Base-by-base conservation (phyloP, 1,140 invertebrate genomes). In the Aleiodes sp. region DNA sequence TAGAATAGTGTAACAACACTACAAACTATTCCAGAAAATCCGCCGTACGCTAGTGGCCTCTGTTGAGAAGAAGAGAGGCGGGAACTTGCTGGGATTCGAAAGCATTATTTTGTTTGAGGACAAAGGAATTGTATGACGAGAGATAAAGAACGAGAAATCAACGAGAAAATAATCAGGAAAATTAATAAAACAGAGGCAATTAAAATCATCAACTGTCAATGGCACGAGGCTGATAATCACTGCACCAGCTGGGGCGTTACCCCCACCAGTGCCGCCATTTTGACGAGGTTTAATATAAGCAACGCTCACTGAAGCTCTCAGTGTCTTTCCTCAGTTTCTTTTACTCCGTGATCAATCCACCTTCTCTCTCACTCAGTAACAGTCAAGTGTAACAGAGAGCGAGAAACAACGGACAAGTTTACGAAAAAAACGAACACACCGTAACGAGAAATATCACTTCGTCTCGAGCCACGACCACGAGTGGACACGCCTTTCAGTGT, bases 401-500 rank as follows among this genome's bases (percentile, higher is more conserved):
- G n/a, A n/a, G n/a, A n/a, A n/a, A n/a, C n/a, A 52, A 16, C 26
- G 16, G 26, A 21, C 21, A 9, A 52, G 19, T 52, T 52, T 52
- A 52, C 46, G 46, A 52, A 52, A 52, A 10, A 6, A 4, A 6
- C 4, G 46, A 52, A 9, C 14, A 24, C 1, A n/a, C n/a, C n/a
- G 19, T 52, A 21, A 52, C 19, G 39, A 43, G 39, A n/a, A 52
- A 24, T 21, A n/a, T 16, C 41, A 52, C 16, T 24, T 52, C 46
- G 46, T 52, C 12, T 52, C 26, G 46, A 52, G 46, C 46, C 26
- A 21, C 16, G 16, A 52, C 26, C 2, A 16, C 3, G 21, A 52
- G 46, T 52, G 46, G 46, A 21, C 46, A 24, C 46, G 46, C 46
- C 46, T 52, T 52, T n/a, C n/a, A n/a, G 39, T 16, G n/a, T 43